Evolutionary conservation across 2,888 invertebrate genomes (phyloP).

Genomic region (Myathropa florea): DNA sequence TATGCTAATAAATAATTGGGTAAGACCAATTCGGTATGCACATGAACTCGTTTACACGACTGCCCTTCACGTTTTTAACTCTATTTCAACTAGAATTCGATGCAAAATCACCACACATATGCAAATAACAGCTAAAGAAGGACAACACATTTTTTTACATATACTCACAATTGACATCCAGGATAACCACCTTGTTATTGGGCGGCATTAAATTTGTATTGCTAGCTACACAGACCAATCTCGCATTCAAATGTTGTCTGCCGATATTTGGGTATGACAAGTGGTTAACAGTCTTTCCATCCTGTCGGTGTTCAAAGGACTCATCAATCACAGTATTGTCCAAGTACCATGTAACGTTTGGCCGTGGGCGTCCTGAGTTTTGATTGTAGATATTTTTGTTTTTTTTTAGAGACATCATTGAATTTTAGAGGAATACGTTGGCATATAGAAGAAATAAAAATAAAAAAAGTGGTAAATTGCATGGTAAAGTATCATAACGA

Average conservation of each 20-base stretch:
- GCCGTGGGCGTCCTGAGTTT: conserved; percentile 86
- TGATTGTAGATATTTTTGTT: conserved; percentile 8
- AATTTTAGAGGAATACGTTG: conserved; percentile 2
- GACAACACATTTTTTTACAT: conserved; percentile 39
- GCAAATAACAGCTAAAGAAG: conserved; percentile 20
- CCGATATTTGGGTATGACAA: conserved; percentile 90
- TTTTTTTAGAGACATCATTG: conserved; percentile 17
- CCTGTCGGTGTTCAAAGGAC: conserved; percentile 86
- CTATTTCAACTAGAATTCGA: background rate
- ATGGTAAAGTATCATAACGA: too few species aligned
- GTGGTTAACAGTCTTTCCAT: conserved; percentile 89
- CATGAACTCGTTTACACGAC: background rate
- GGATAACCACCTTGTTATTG: conserved; percentile 88
- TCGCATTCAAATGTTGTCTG: conserved; percentile 90
- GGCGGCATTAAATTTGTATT: conserved; percentile 92
- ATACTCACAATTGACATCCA: conserved; percentile 93
- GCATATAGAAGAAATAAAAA: conserved; percentile 18
- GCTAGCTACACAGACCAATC: conserved; percentile 92
- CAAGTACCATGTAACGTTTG: conserved; percentile 91
- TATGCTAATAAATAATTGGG: conserved; percentile 67
- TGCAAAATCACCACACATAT: conserved; percentile 1
- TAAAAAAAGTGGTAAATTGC: conserved; percentile 1
- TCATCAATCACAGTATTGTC: conserved; percentile 93
- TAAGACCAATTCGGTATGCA: background rate
- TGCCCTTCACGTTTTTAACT: conserved; percentile 1